Conservation (phyloP, 2,888 invertebrate genomes). For the Nemurella pictetii region DNA sequence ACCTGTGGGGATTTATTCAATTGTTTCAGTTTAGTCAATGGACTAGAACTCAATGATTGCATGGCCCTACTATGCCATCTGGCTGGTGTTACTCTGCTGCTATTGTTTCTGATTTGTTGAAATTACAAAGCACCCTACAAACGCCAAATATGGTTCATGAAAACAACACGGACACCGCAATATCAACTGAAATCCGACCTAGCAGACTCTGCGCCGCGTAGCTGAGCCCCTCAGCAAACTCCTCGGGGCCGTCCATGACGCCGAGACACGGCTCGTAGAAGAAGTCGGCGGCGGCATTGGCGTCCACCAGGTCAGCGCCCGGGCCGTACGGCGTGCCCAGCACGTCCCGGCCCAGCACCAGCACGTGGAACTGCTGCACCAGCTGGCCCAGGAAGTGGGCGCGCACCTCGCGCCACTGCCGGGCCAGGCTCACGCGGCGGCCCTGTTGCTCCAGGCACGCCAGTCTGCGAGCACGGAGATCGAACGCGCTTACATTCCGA, state of each 20-base stretch:
- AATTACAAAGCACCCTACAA: no score
- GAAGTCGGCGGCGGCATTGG: constrained; percentile 61
- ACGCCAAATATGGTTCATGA: no score
- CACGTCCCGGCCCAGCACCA: constrained; percentile 75
- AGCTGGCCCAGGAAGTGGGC: constrained; percentile 71
- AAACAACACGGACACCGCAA: no score
- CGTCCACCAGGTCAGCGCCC: constrained; percentile 64
- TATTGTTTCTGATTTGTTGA: no score
- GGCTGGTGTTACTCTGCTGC: no score
- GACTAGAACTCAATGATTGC: no score
- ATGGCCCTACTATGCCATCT: no score
- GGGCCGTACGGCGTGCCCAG: constrained; percentile 76
- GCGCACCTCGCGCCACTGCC: constrained; percentile 59
- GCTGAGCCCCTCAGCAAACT: constrained; percentile 55
- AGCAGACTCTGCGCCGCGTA: constrained; percentile 54
- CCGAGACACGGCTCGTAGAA: constrained; percentile 64
- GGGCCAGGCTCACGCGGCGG: constrained; percentile 56
- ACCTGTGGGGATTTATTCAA: no score
- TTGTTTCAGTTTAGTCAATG: no score
- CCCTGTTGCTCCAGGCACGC: constrained; percentile 67
- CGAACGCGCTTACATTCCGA: no score
- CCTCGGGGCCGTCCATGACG: constrained; percentile 54
- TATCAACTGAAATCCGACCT: no score
- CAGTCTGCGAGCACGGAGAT: constrained; percentile 67
- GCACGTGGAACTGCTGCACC: constrained; percentile 78